Base-by-base conservation (phyloP, 2,113 vertebrate species). In the Passer domesticus region DNA sequence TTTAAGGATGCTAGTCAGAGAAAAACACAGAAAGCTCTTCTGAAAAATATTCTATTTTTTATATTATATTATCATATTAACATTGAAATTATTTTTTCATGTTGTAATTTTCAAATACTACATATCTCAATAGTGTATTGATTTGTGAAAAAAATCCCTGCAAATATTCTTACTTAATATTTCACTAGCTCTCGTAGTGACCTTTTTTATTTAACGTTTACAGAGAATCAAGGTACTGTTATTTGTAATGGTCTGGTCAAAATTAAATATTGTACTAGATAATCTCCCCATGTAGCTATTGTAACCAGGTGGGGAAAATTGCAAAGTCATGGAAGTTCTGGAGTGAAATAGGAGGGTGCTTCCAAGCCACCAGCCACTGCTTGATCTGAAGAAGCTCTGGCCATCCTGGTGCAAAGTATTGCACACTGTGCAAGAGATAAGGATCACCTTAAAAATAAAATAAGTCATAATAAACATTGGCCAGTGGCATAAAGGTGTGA, bases 51-150 rank as follows among this genome's bases (percentile, higher is more conserved):
- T 5, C 21, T 41, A 7, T 28, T 14, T 37, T 6, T 33, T 13
- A 55, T 33, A 22, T 9, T 23, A 30, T 9, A 9, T 22, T 8
- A 62, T 27, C 13, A n/a, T 28, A 30, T 59, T 17, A 64, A 33
- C 0, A 0, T 39, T 55, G 11, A 39, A 37, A 62, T 11, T 0
- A 35, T 11, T 27, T 11, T 27, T 90, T 47, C 0, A 24, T 11
- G 83, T 87, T 66, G 3, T 23, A 75, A 50, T 11, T 64, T 52
- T 15, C 70, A 70, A 60, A 64, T 27, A 5, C 6, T 33, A 39
- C 12, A 2, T 30, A 62, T 39, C 11, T 88, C 53, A 31, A 31
- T 22, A 53, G 11, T 24, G 4, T 80, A 59, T 31, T 60, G 12
- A 25, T 90, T 80, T 59, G 12, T 62, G 28, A 83, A 83, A 90